Conservation (phyloP, 2,113 vertebrate genomes). For the Petaurus breviceps region DNA sequence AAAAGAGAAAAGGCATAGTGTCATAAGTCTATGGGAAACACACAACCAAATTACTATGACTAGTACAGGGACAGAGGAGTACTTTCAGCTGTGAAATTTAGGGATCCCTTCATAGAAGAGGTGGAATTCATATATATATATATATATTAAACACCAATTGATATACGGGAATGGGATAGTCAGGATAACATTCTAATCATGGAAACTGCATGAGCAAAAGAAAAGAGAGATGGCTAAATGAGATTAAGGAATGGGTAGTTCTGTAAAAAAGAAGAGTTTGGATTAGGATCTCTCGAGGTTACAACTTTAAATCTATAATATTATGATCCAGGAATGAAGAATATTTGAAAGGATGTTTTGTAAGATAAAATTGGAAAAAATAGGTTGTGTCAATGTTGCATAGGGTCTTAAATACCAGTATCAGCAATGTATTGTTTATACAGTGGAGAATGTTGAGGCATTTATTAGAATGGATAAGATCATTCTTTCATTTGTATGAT, state of each 20-base stretch:
- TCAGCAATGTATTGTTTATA: background rate
- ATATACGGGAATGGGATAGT: background rate
- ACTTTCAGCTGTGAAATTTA: background rate
- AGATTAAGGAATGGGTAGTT: background rate
- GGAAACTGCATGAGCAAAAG: background rate
- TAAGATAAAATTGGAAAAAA: background rate
- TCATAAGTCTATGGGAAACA: too few species aligned
- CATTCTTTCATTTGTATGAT: background rate
- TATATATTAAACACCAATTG: background rate
- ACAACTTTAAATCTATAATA: background rate
- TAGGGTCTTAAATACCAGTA: background rate
- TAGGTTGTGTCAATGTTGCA: background rate
- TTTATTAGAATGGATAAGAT: background rate
- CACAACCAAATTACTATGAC: too few species aligned
- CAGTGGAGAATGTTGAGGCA: background rate
- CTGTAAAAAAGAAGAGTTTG: background rate
- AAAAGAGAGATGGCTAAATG: background rate
- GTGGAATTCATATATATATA: background rate
- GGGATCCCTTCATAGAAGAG: background rate
- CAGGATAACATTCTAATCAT: background rate
- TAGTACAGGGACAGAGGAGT: background rate
- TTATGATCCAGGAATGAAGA: background rate
- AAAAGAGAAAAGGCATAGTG: too few species aligned
- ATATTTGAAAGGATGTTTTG: background rate
- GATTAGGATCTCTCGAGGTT: background rate